Evolutionary conservation across 2,113 vertebrate species (phyloP).

Genomic region (Thamnaconus septentrionalis): DNA sequence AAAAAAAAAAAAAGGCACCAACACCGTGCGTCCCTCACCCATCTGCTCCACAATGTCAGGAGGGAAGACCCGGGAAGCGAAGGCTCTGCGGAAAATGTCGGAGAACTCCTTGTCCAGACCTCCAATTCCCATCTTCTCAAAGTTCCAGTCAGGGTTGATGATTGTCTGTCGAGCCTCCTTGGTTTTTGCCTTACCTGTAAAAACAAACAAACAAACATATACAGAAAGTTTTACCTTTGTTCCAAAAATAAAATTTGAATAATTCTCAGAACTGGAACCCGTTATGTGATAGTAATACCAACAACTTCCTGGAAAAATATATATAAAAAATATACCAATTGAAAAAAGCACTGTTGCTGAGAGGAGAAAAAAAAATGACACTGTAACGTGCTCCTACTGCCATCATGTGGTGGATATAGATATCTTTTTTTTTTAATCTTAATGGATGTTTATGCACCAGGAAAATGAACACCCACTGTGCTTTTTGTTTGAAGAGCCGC

Average conservation of each 20-base stretch:
- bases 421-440: background rate
- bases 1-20: background rate
- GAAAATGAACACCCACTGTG: background rate
- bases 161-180: constrained; percentile 94
- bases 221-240: constrained; percentile 85
- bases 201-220: background rate
- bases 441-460: no score
- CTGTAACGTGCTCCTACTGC: constrained; percentile 27
- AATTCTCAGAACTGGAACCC: background rate
- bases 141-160: constrained; percentile 99
- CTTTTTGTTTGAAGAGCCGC: background rate
- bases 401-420: constrained; percentile 39
- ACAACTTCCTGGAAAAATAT: no score
- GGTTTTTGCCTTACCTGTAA: constrained; percentile 93
- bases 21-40: constrained; percentile 73
- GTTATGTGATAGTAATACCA: no score
- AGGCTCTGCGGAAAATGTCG: constrained; percentile 94
- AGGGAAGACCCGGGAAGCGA: constrained; percentile 96
- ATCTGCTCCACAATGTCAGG: constrained; percentile 98
- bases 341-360: background rate
- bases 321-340: no score
- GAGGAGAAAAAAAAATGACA: background rate
- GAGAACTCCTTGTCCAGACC: constrained; percentile 97
- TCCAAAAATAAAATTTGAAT: constrained; percentile 38
- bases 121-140: constrained; percentile 98